These are phyloP conservation scores for Sander vitreus DNA, from an alignment of 2,113 vertebrate genomes.

Conservation along the genomic window DNA sequence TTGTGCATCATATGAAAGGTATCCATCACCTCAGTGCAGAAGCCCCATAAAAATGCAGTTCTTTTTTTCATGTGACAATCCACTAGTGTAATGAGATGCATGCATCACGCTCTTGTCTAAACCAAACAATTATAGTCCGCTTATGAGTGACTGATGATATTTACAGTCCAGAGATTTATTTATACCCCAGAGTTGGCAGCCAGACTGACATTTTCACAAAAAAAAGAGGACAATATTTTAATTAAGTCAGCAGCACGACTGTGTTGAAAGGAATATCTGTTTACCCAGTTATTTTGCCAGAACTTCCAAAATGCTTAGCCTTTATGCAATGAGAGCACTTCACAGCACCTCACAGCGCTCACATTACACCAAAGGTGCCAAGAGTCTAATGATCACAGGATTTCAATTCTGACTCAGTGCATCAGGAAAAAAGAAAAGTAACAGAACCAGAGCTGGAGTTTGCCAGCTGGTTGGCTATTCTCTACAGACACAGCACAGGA, in stretches of 20 bases:
- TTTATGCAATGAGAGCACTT: conserved; percentile 46
- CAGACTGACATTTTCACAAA: conserved; percentile 40
- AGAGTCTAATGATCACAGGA: conserved; percentile 54
- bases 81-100: conserved; percentile 33
- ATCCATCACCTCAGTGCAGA: conserved; percentile 27
- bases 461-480: conserved; percentile 63
- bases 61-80: conserved; percentile 36
- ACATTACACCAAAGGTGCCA: conserved; percentile 35
- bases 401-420: conserved; percentile 50
- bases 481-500: conserved; percentile 35
- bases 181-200: conserved; percentile 28
- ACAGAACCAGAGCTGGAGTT: conserved; percentile 25
- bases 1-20: neutral
- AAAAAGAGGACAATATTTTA: neutral
- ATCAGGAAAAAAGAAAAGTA: conserved; percentile 26
- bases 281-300: conserved; percentile 13
- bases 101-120: conserved; percentile 35
- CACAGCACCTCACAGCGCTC: conserved; percentile 47
- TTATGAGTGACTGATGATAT: conserved; percentile 63
- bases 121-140: conserved; percentile 39
- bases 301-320: conserved; percentile 15
- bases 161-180: conserved; percentile 51
- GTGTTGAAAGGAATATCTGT: neutral
- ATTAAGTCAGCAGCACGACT: neutral
- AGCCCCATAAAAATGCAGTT: neutral